These are phyloP conservation scores for Phyllotis vaccarum DNA, from an alignment of 2,797 vertebrate genomes.

Conservation along the genomic window DNA sequence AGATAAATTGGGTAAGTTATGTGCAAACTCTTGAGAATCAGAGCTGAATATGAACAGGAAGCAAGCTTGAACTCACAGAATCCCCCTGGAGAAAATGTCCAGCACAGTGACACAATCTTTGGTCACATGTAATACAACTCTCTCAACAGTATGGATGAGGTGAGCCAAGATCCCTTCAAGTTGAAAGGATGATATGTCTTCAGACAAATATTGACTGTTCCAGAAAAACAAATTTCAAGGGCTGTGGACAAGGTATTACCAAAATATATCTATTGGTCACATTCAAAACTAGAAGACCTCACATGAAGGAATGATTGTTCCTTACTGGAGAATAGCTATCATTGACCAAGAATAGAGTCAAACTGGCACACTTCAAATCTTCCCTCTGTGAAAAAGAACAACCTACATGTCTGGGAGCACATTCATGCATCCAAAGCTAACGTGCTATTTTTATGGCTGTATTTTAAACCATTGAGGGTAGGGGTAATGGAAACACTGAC, in stretches of 20 bases:
- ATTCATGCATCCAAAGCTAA: neutral
- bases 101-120: neutral
- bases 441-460: constrained; percentile 61
- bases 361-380: neutral
- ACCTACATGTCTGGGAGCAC: neutral
- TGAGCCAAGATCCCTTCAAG: neutral
- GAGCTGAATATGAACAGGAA: neutral
- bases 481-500: constrained; percentile 77
- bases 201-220: constrained; percentile 13
- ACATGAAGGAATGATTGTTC: constrained; percentile 44
- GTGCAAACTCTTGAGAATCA: constrained; percentile 8
- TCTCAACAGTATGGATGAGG: neutral
- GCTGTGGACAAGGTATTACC: neutral
- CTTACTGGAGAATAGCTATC: constrained; percentile 27
- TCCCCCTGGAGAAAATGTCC: neutral
- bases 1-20: neutral
- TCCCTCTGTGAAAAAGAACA: neutral
- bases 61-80: neutral
- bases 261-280: neutral
- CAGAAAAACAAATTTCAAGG: constrained; percentile 17
- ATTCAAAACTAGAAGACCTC: neutral
- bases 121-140: neutral
- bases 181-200: neutral
- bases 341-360: neutral
- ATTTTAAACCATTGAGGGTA: constrained; percentile 67